Evolutionary conservation across 2,888 invertebrate species (phyloP).

Genomic region (Orthosia gracilis): DNA sequence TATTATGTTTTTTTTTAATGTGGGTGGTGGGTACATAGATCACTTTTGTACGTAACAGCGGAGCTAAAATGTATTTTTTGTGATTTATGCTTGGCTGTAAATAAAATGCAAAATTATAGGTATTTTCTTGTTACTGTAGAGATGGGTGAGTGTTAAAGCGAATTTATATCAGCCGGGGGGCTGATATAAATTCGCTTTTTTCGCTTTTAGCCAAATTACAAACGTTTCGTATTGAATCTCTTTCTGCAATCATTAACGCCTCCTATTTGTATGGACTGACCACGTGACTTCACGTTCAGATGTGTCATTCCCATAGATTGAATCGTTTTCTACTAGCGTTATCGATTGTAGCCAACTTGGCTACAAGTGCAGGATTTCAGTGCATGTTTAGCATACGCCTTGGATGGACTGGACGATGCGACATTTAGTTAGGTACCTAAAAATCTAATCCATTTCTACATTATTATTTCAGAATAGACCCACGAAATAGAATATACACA

Average conservation of each 20-base stretch:
- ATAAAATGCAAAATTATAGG: background rate
- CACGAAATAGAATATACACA: conserved; percentile 27
- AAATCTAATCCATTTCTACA: background rate
- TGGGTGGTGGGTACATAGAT: conserved; percentile 1
- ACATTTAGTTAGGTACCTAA: background rate
- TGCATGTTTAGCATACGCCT: background rate
- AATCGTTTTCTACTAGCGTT: too few species aligned
- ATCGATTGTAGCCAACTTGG: too few species aligned
- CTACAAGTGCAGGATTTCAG: background rate
- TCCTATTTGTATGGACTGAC: too few species aligned
- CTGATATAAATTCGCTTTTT: too few species aligned
- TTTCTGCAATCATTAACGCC: too few species aligned
- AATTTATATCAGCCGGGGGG: background rate
- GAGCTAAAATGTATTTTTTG: conserved; percentile 1
- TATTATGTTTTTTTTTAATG: conserved; percentile 17
- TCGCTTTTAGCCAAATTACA: too few species aligned
- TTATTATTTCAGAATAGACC: background rate
- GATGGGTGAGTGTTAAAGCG: background rate
- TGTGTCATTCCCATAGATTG: too few species aligned
- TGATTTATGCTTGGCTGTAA: background rate
- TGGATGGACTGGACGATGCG: background rate
- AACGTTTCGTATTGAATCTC: too few species aligned
- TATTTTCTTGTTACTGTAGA: background rate
- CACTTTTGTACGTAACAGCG: background rate
- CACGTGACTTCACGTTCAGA: too few species aligned